A percentile compares a stretch with the other conserved stretches of the same genome.
Conservation (phyloP, 2,113 vertebrate genomes). For the Eolophus roseicapilla region DNA sequence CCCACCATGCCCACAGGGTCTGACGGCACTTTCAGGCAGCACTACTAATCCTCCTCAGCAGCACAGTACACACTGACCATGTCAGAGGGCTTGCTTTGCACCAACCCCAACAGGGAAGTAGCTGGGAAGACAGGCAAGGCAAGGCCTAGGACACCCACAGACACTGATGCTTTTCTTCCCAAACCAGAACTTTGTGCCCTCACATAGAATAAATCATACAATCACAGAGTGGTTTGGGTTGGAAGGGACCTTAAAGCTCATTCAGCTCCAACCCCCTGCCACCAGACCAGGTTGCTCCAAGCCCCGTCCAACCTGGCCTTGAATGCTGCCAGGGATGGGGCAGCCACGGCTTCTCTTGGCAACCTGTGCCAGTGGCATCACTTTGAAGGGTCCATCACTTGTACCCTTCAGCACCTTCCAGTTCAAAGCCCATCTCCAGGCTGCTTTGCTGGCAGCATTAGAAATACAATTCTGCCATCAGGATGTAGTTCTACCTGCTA, state of each 20-base stretch:
- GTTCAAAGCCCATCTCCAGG: background rate
- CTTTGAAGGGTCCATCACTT: background rate
- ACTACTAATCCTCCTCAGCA: background rate
- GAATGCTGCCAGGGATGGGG: background rate
- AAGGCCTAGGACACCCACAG: background rate
- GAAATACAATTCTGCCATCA: too few species aligned
- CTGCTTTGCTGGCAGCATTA: background rate
- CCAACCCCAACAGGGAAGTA: fast-evolving
- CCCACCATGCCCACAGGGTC: background rate
- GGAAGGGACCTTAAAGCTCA: background rate
- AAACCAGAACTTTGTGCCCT: fast-evolving
- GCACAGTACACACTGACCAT: background rate
- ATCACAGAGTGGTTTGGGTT: background rate
- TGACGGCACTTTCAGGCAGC: background rate
- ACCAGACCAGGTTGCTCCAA: background rate
- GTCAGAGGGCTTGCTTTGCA: background rate
- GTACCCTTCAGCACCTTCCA: background rate
- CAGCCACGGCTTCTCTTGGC: background rate
- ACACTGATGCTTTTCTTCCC: background rate
- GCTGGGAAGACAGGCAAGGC: background rate
- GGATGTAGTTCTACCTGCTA: background rate
- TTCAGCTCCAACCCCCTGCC: background rate
- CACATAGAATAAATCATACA: background rate
- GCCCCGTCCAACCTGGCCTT: background rate
- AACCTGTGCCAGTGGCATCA: background rate